phyloP scores from a whole-genome alignment of 2,797 vertebrate genomes.

The Strix occidentalis region DNA sequence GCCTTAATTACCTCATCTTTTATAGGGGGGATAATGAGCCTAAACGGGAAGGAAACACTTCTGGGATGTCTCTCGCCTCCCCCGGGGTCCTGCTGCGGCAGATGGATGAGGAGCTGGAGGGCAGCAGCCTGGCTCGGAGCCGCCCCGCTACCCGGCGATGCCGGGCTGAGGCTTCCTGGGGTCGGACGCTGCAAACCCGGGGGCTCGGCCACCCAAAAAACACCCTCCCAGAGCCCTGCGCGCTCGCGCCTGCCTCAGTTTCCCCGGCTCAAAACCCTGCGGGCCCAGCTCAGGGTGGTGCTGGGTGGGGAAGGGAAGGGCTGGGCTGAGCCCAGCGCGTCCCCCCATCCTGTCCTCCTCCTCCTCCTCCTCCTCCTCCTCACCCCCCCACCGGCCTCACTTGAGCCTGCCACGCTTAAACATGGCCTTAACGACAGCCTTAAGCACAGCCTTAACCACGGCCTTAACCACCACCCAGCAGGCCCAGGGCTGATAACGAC shows the following conservation, averaged over 20 bases:
- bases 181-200: not conserved
- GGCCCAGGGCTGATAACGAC: not conserved
- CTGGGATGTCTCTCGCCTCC: not conserved
- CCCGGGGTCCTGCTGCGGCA: not conserved
- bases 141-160: not conserved
- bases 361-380: not conserved
- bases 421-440: no score
- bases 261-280: not conserved
- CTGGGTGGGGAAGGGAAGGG: not conserved
- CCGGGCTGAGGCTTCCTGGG: not conserved
- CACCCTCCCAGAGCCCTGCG: not conserved
- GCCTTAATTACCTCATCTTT: slow-evolving; percentile 42
- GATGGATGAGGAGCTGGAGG: not conserved
- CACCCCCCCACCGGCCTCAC: not conserved
- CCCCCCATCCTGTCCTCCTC: no score
- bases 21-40: not conserved
- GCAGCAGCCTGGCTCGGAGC: not conserved
- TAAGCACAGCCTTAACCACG: not conserved
- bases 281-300: no score
- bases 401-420: not conserved
- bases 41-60: slow-evolving; percentile 13
- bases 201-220: not conserved
- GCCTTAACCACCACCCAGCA: no score
- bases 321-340: not conserved
- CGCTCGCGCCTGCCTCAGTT: not conserved